Evolutionary conservation across 2,888 invertebrate species (phyloP).

Genomic region (Oegoconia quadripuncta): DNA sequence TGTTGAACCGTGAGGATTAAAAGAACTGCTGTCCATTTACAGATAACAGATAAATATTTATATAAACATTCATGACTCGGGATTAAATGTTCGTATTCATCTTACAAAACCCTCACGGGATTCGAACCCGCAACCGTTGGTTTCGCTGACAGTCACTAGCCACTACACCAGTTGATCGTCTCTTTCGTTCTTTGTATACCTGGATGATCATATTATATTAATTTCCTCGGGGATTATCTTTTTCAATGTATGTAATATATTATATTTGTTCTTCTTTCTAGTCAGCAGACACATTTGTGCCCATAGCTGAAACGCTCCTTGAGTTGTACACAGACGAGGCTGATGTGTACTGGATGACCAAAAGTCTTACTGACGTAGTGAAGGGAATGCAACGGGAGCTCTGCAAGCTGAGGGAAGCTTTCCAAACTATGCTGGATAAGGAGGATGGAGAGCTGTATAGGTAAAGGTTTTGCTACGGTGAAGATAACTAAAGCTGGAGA

Average conservation of each 20-base stretch:
- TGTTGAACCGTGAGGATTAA: too few relatives aligned
- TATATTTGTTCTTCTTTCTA: slow-evolving; percentile 29
- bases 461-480: slow-evolving; percentile 40
- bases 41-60: too few relatives aligned
- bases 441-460: slow-evolving; percentile 87
- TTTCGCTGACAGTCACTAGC: too few relatives aligned
- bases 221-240: neutral
- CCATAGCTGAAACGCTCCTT: slow-evolving; percentile 84
- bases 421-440: slow-evolving; percentile 83
- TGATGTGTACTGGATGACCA: slow-evolving; percentile 91
- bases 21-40: too few relatives aligned
- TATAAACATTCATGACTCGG: too few relatives aligned
- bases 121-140: too few relatives aligned
- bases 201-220: neutral
- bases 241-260: slow-evolving; percentile 2
- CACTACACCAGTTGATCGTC: too few relatives aligned
- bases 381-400: slow-evolving; percentile 82
- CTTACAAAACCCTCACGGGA: too few relatives aligned
- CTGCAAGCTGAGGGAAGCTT: slow-evolving; percentile 82
- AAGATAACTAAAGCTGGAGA: too few relatives aligned
- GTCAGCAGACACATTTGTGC: slow-evolving; percentile 78
- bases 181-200: too few relatives aligned
- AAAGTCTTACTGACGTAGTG: slow-evolving; percentile 85
- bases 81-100: too few relatives aligned
- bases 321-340: slow-evolving; percentile 86